A percentile compares a stretch with the other conserved stretches of the same genome.
These are phyloP conservation scores for Drosophila kuntzei DNA, from an alignment of 2,888 invertebrate genomes.

Conservation along the genomic window DNA sequence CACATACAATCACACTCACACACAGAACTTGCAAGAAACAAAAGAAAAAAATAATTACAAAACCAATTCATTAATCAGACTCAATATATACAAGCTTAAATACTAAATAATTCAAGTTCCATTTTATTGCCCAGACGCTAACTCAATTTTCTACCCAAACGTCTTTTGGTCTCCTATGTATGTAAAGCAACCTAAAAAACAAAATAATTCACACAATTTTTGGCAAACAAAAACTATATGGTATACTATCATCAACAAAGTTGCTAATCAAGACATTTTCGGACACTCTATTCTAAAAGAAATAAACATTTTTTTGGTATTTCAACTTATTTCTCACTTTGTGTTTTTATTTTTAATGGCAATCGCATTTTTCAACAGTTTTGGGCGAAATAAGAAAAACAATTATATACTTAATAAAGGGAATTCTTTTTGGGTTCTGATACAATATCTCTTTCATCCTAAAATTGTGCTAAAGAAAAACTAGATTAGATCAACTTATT, in stretches of 20 bases:
- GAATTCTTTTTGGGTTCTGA: too few species aligned
- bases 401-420: too few species aligned
- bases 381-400: background rate
- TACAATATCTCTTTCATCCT: background rate
- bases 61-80: conserved; percentile 7
- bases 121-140: conserved; percentile 44
- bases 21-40: conserved; percentile 4
- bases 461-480: background rate
- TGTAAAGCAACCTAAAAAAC: conserved; percentile 11
- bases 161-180: conserved; percentile 17
- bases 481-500: background rate
- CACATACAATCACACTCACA: conserved; percentile 1
- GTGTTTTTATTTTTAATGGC: background rate
- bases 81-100: conserved; percentile 34
- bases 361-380: background rate
- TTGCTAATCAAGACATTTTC: conserved; percentile 58
- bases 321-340: conserved; percentile 55
- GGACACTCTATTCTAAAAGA: conserved; percentile 52
- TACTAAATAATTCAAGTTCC: conserved; percentile 28
- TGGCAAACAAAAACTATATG: conserved; percentile 13
- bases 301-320: conserved; percentile 73
- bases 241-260: conserved; percentile 40
- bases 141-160: conserved; percentile 19
- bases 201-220: conserved; percentile 20
- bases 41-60: background rate